Conservation (phyloP, 2,113 vertebrate species). For the Syrmaticus mikado region DNA sequence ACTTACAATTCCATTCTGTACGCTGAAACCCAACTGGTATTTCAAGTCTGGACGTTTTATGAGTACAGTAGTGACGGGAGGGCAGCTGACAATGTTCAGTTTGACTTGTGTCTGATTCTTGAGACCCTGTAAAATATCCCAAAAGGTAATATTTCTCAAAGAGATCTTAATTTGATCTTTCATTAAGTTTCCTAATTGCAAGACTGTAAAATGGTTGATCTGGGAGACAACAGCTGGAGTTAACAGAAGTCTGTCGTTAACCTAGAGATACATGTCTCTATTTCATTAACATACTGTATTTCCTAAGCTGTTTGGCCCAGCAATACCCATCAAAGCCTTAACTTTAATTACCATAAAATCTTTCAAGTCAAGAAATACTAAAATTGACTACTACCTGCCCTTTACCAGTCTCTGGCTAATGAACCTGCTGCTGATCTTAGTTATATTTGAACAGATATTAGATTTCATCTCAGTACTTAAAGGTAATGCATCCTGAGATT, state of each 20-base stretch:
- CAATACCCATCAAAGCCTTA: neutral
- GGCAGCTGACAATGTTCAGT: conserved; percentile 98
- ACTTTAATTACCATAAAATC: neutral
- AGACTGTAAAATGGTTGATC: neutral
- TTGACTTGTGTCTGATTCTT: conserved; percentile 98
- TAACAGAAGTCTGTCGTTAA: neutral
- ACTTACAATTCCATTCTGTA: conserved; percentile 99
- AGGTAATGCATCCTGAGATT: neutral
- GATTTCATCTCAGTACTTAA: neutral
- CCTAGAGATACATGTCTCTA: neutral
- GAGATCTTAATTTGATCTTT: neutral
- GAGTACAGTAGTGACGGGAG: conserved; percentile 96
- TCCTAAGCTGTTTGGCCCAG: neutral
- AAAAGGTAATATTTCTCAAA: neutral
- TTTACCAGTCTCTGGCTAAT: neutral
- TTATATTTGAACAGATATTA: neutral
- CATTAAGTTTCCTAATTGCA: neutral
- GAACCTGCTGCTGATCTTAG: neutral
- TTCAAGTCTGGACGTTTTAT: conserved; percentile 98
- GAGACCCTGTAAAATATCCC: conserved; percentile 84
- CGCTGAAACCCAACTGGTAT: conserved; percentile 98
- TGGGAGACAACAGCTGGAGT: neutral
- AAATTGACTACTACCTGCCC: neutral
- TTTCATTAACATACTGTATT: neutral
- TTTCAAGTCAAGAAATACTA: neutral